Evolutionary conservation across 1,140 invertebrate genomes (phyloP), one percentile per base, ranked within the genome.

Genomic region (Zaprionus lachaisei): DNA sequence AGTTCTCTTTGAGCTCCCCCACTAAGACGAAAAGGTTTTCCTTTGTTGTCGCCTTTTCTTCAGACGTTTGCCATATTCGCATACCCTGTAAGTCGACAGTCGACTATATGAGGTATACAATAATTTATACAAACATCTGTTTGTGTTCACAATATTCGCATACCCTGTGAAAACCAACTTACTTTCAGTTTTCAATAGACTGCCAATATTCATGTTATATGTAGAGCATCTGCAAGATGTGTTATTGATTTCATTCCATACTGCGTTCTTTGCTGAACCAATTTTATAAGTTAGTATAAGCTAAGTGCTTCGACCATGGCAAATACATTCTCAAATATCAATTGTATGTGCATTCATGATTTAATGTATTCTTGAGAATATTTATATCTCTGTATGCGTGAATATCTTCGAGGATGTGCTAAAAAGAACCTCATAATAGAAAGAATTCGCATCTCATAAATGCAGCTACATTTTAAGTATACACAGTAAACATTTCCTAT

Each of bases 281-380:
- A 87, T 72, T 69, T 83, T 78, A 83, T 80, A 80, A 80, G 73
- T 73, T 64, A 74, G 68, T 75, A 47, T 63, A 80, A 28, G 81
- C 81, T 74, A 89, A 89, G 80, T 80, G 51, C 44, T 80, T 65
- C 54, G 61, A 37, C 56, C 44, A 60, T 76, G 68, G 31, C 54
- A 77, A 72, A 69, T 65, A 57, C 61, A 65, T 54, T 55, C 55
- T 12, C 38, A 62, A 14, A 55, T 31, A 70, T 20, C 57, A 57
- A 68, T 24, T 57, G 20, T 47, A n/a, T 38, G 17, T 69, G 37
- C 26, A 49, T 47, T 47, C 9, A 61, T 44, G 20, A 56, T 26
- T 12, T 41, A 28, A 41, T 47, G 47, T 61, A 37, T 49, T 44
- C 51, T 47, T 63, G 51, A 49, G 51, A 9, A 4, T 20, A 47